Base-by-base conservation (phyloP, 1,140 invertebrate species). In the Gonatopus flavifemur region DNA sequence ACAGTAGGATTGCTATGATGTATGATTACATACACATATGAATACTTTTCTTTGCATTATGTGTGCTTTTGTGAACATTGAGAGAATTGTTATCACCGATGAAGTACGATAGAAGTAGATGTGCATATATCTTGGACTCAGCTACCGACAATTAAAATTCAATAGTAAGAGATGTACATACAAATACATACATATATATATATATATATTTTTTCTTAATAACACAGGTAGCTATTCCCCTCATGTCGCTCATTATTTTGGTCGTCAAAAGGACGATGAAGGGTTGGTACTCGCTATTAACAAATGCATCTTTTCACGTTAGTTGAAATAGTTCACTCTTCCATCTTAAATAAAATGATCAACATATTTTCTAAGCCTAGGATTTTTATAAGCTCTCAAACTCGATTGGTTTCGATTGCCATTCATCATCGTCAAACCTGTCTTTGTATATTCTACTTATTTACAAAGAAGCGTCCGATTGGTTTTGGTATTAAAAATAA, bases 401-500 rank as follows among this genome's bases (percentile, higher is more conserved):
- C n/a, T n/a, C n/a, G n/a, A n/a, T n/a, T n/a, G n/a, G n/a, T n/a
- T n/a, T n/a, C n/a, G n/a, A n/a, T n/a, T n/a, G n/a, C n/a, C n/a
- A n/a, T n/a, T n/a, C n/a, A n/a, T n/a, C n/a, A n/a, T n/a, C n/a
- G n/a, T n/a, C n/a, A n/a, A n/a, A n/a, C n/a, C n/a, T n/a, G n/a
- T n/a, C n/a, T n/a, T n/a, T n/a, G n/a, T n/a, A n/a, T n/a, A n/a
- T n/a, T n/a, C n/a, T n/a, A n/a, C n/a, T n/a, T n/a, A 49, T 65
- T 71, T 65, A 44, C 59, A 67, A 62, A 70, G 66, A 53, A 63
- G 62, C 64, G 64, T 69, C 76, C 76, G 76, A 77, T 78, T 76
- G 76, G 76, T 77, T 71, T 76, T 77, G 72, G 75, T 78, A 78
- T 77, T 78, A 78, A 78, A 78, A 78, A 78, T 78, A 77, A 78